phyloP scores from a whole-genome alignment of 1,140 invertebrate genomes.

The Prorops nasuta region DNA sequence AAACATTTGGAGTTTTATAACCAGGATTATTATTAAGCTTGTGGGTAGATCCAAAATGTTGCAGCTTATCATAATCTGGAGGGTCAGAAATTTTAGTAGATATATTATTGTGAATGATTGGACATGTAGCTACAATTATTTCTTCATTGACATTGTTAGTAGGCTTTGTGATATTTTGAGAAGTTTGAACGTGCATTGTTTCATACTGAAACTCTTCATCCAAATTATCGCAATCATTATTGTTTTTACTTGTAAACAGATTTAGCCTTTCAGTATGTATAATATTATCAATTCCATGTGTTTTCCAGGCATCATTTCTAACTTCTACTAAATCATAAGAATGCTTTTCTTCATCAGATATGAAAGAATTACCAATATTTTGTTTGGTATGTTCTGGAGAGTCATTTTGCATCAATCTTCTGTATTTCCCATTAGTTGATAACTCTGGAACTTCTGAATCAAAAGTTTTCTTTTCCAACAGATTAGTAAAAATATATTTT shows the following conservation, averaged over 20 bases:
- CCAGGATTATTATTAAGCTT: slow-evolving; percentile 67
- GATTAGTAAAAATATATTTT: slow-evolving; percentile 56
- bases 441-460: slow-evolving; percentile 29
- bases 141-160: slow-evolving; percentile 22
- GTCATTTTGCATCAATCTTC: slow-evolving; percentile 29
- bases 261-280: slow-evolving; percentile 61
- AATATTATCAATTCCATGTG: slow-evolving; percentile 70
- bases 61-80: slow-evolving; percentile 72
- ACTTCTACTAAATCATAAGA: slow-evolving; percentile 70
- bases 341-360: slow-evolving; percentile 36
- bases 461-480: slow-evolving; percentile 45
- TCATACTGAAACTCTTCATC: slow-evolving; percentile 43
- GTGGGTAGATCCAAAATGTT: slow-evolving; percentile 72
- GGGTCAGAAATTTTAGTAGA: slow-evolving; percentile 28
- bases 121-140: slow-evolving; percentile 23
- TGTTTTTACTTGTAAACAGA: slow-evolving; percentile 15
- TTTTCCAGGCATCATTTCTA: slow-evolving; percentile 73
- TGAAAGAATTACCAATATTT: slow-evolving; percentile 26
- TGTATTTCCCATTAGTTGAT: slow-evolving; percentile 31
- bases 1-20: slow-evolving; percentile 59
- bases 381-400: slow-evolving; percentile 43
- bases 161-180: slow-evolving; percentile 31
- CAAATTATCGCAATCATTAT: slow-evolving; percentile 26
- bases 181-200: slow-evolving; percentile 27
- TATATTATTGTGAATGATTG: slow-evolving; percentile 38